Percentiles rank a stretch among this genome's conserved stretches.
These are phyloP conservation scores for Siniperca scherzeri DNA, from an alignment of 2,797 vertebrate genomes.

Conservation along the genomic window DNA sequence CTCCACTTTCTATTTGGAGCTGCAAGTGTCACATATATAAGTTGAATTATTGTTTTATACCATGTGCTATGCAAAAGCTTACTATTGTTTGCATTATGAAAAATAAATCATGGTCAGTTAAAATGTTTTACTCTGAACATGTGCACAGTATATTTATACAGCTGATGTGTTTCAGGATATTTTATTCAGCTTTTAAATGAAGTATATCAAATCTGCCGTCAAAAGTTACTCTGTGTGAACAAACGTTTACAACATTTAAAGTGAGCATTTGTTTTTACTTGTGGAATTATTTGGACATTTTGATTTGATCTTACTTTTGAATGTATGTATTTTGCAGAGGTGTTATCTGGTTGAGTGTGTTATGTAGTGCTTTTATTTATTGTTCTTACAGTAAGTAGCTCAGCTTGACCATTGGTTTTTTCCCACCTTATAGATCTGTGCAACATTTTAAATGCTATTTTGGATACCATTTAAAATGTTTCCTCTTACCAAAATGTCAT, in stretches of 20 bases:
- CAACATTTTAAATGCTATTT: conserved; percentile 6
- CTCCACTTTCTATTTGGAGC: background rate
- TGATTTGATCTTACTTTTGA: conserved; percentile 2
- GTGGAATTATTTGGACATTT: background rate
- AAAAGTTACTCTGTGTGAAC: background rate
- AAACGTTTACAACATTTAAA: conserved; percentile 10
- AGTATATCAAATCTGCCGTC: background rate
- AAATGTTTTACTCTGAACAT: conserved; percentile 25
- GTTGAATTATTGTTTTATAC: conserved; percentile 9
- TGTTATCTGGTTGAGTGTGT: conserved; percentile 13
- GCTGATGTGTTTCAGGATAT: background rate
- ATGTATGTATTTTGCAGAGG: conserved; percentile 30
- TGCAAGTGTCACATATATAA: background rate
- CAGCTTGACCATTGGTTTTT: background rate
- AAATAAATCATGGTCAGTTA: conserved; percentile 11
- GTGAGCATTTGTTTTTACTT: conserved; percentile 13
- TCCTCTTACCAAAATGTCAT: background rate
- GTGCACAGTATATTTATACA: conserved; percentile 36
- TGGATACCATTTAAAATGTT: conserved; percentile 9
- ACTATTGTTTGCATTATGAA: conserved; percentile 5
- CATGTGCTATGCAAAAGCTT: background rate
- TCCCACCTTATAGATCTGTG: conserved; percentile 7
- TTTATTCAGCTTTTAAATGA: conserved; percentile 16
- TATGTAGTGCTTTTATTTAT: conserved; percentile 43
- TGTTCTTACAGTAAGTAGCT: background rate